Conservation (phyloP, 1,140 invertebrate species). For the Frieseomelitta varia region DNA sequence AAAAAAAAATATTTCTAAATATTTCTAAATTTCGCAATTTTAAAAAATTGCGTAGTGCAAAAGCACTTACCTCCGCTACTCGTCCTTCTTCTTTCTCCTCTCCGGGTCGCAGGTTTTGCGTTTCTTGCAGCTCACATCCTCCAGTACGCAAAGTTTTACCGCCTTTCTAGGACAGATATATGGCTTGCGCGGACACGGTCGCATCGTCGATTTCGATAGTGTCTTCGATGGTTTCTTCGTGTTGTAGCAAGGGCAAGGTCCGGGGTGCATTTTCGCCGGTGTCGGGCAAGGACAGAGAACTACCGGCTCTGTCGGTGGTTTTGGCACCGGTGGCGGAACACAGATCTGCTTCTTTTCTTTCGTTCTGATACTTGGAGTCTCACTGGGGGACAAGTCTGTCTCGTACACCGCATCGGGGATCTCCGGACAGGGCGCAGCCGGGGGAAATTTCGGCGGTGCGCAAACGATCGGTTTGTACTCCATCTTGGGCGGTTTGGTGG, state of each 20-base stretch:
- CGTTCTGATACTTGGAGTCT: not conserved
- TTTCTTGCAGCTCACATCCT: slow-evolving; percentile 7
- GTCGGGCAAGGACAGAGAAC: slow-evolving; percentile 68
- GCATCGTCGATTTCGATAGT: not conserved
- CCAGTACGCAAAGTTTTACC: slow-evolving; percentile 26
- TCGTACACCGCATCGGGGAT: not conserved
- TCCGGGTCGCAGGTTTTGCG: slow-evolving; percentile 7
- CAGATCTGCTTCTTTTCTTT: slow-evolving; percentile 28
- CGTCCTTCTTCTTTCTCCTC: not conserved
- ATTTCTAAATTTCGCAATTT: not conserved
- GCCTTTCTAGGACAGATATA: too few relatives aligned
- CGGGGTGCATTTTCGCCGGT: slow-evolving; percentile 70
- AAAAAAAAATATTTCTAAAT: too few relatives aligned
- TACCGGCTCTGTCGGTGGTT: slow-evolving; percentile 63
- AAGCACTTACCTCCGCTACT: not conserved
- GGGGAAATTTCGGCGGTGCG: slow-evolving; percentile 54
- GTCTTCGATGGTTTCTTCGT: not conserved
- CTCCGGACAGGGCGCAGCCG: slow-evolving; percentile 47
- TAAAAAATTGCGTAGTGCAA: not conserved
- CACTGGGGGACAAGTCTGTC: not conserved
- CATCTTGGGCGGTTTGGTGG: slow-evolving; percentile 47
- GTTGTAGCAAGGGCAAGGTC: slow-evolving; percentile 67
- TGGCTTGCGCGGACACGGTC: slow-evolving; percentile 51
- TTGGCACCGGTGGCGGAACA: slow-evolving; percentile 61
- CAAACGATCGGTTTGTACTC: slow-evolving; percentile 51